phyloP scores from a whole-genome alignment of 2,888 invertebrate species.

The Lasioglossum malachurum region DNA sequence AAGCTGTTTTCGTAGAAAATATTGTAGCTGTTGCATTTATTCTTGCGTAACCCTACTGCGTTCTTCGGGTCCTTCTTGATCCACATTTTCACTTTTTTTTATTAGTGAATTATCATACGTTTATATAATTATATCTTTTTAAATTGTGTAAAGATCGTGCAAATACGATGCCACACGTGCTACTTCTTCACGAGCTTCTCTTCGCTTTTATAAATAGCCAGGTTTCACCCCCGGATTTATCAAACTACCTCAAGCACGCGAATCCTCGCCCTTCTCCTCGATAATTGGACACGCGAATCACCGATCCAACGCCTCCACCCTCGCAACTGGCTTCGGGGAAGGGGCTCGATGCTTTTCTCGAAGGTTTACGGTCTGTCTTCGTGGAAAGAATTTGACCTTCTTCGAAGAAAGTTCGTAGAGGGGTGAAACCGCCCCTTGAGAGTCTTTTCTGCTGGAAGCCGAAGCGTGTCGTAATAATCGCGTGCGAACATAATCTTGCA shows the following conservation, averaged over 20 bases:
- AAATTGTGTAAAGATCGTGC: not conserved
- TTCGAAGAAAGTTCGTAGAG: not conserved
- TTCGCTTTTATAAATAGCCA: conserved; percentile 37
- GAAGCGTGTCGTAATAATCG: conserved; percentile 25
- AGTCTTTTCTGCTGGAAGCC: conserved; percentile 11
- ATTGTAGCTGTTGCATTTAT: too few species aligned
- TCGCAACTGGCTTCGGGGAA: not conserved
- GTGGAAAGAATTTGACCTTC: conserved; percentile 2
- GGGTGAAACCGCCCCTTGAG: conserved; percentile 3
- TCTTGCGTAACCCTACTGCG: too few species aligned
- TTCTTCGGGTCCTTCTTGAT: too few species aligned
- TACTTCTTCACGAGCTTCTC: not conserved
- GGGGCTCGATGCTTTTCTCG: not conserved
- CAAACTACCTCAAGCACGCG: conserved; percentile 23
- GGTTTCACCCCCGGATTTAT: conserved; percentile 42
- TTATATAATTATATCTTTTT: too few species aligned
- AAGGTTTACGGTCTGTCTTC: conserved; percentile 18
- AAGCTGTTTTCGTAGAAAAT: too few species aligned
- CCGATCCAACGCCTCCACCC: not conserved
- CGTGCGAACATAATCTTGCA: conserved; percentile 33
- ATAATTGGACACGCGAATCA: conserved; percentile 36
- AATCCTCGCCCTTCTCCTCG: conserved; percentile 25
- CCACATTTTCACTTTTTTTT: too few species aligned
- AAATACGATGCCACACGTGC: not conserved
- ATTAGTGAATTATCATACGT: too few species aligned